Evolutionary conservation across 2,888 invertebrate species (phyloP).

Genomic region (Bhutanitis thaidina): DNA sequence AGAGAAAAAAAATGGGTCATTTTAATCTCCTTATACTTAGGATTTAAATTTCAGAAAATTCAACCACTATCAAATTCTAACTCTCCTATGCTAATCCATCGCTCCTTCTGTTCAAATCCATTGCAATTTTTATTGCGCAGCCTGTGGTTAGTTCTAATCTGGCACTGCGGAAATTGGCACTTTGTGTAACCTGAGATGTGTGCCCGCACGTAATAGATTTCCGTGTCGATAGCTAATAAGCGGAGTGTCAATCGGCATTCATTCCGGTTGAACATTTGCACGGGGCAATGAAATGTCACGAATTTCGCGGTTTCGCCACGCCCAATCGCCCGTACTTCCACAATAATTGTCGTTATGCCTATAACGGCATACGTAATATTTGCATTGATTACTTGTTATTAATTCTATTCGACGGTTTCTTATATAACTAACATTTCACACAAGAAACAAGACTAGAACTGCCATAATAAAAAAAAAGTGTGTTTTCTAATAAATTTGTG

Average conservation of each 20-base stretch:
- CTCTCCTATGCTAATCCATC: too few relatives aligned
- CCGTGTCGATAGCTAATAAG: slow-evolving; percentile 9
- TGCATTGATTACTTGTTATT: neutral
- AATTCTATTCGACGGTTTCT: neutral
- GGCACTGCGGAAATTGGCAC: slow-evolving; percentile 2
- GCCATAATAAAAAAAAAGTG: too few relatives aligned
- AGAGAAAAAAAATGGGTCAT: too few relatives aligned
- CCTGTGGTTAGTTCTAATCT: slow-evolving; percentile 10
- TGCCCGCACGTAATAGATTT: slow-evolving; percentile 6
- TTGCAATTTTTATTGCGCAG: neutral
- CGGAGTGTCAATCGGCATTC: slow-evolving; percentile 7
- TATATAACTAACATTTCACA: too few relatives aligned
- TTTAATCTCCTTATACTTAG: too few relatives aligned
- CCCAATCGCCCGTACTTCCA: neutral
- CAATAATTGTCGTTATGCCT: neutral
- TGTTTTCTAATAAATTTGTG: too few relatives aligned
- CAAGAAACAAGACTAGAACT: too few relatives aligned
- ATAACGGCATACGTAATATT: slow-evolving; percentile 1
- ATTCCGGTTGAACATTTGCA: slow-evolving; percentile 6
- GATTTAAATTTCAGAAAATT: too few relatives aligned
- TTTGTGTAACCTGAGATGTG: slow-evolving; percentile 6
- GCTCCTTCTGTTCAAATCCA: too few relatives aligned
- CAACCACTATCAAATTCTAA: too few relatives aligned
- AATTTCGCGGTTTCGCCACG: neutral
- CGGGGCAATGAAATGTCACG: neutral